Base-by-base conservation (phyloP, 2,113 vertebrate species). In the Actenoides hombroni region DNA sequence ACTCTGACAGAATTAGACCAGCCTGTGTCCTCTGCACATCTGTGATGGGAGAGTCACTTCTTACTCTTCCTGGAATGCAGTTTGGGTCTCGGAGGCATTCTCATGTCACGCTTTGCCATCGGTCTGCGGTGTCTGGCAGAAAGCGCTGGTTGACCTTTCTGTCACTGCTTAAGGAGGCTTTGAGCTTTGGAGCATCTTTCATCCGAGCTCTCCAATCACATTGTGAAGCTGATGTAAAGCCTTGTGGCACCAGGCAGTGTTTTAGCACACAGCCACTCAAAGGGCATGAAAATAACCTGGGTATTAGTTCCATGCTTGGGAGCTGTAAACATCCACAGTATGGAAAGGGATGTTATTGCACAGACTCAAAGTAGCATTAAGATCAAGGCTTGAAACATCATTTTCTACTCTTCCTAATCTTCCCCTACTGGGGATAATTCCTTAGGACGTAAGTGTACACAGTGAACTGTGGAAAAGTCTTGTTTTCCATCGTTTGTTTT, bases 381-480 rank as follows among this genome's bases (percentile, higher is more conserved):
- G 67, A 35, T 35, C 35, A 63, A 53, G 26, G 10, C 31, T 59
- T 11, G 9, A 19, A 25, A 8, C 3, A 2, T 29, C 0, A 0
- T 31, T 59, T 87, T 16, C 67, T 83, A 16, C 11, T 86, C 13
- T 67, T 67, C 5, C 35, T 39, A 12, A 10, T n/a, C 2, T 21
- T 53, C 20, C 20, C 31, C 26, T 10, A 1, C 11, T 44, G 15
- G 75, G 57, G 18, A 7, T 33, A 2, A 33, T 51, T 31, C 11
- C 7, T 60, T 35, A 5, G 46, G 71, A 3, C 11, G 19, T 0
- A 4, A 48, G 13, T 4, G 26, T 11, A 16, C 0, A 1, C 0
- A 26, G 17, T 8, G 11, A 46, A 10, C 17, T 39, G 3, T 16
- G 18, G 39, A 56, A 40, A 44, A 40, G 3, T 9, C 16, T n/a